Percentiles rank a stretch among this genome's conserved stretches.
Evolutionary conservation across 2,888 invertebrate species (phyloP).

Genomic region (Phyllotreta cruciferae): DNA sequence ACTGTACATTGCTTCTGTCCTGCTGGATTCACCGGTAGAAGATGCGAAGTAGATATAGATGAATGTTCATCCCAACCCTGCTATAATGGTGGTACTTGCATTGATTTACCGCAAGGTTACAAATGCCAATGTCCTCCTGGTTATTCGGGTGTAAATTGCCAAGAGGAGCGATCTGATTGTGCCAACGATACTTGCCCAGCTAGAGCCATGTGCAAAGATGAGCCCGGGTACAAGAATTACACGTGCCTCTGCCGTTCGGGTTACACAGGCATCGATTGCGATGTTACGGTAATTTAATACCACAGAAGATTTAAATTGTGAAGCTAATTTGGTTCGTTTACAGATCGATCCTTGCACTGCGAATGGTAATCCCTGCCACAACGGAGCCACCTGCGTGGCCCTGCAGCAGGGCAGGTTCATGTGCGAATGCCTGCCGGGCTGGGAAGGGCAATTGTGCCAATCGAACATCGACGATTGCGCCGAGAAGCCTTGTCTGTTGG

Average conservation of each 20-base stretch:
- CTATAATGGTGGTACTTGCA: slow-evolving; percentile 90
- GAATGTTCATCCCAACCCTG: slow-evolving; percentile 95
- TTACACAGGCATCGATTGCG: slow-evolving; percentile 92
- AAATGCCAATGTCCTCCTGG: slow-evolving; percentile 87
- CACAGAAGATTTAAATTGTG: neutral
- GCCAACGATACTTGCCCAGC: slow-evolving; percentile 91
- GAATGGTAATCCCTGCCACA: slow-evolving; percentile 89
- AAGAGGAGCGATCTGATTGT: slow-evolving; percentile 91
- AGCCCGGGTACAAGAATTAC: slow-evolving; percentile 85
- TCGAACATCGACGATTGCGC: slow-evolving; percentile 93
- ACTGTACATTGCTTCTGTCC: slow-evolving; percentile 92
- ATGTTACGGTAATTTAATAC: slow-evolving; percentile 72
- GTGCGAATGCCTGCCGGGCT: slow-evolving; percentile 95
- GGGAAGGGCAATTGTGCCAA: slow-evolving; percentile 96
- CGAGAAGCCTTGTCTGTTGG: slow-evolving; percentile 88
- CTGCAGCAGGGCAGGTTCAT: slow-evolving; percentile 91
- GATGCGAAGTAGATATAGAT: slow-evolving; percentile 94
- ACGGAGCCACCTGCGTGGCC: slow-evolving; percentile 88
- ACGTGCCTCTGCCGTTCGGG: slow-evolving; percentile 94
- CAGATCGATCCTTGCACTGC: slow-evolving; percentile 90
- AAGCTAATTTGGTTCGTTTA: slow-evolving; percentile 46
- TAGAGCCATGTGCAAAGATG: slow-evolving; percentile 96
- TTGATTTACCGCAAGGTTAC: slow-evolving; percentile 91
- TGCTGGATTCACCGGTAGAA: slow-evolving; percentile 90
- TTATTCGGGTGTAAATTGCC: slow-evolving; percentile 92